Evolutionary conservation across 2,888 invertebrate genomes (phyloP), one percentile per base, ranked within the genome.

Genomic region (Ochropleura leucogaster): DNA sequence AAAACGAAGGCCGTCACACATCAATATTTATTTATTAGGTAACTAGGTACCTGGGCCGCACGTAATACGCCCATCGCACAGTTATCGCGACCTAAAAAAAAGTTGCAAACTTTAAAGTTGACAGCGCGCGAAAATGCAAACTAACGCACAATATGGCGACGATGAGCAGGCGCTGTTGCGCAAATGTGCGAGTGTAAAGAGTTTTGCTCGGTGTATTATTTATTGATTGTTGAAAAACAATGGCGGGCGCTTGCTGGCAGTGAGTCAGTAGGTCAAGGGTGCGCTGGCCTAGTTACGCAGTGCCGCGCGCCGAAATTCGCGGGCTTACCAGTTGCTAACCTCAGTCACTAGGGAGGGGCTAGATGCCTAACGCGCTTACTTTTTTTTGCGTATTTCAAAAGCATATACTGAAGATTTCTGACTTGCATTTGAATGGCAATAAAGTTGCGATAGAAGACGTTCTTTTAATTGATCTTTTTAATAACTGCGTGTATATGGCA

Each of bases 191-290:
- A 93, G 88, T 90, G 93, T 92, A 92, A 92, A 91, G 91, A 94
- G 93, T 94, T 94, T 94, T 92, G 92, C 93, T 91, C 92, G 89
- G 93, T 93, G 94, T 95, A 95, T 95, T 96, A 95, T 95, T 95
- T 96, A 96, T 96, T 96, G 96, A 96, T 96, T 95, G 96, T 96
- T 95, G 94, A 94, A 95, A 95, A 95, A 96, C 96, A 96, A 96
- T 96, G 95, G 95, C 94, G 93, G 92, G 93, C 93, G 93, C 92
- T 92, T 90, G 93, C 94, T 93, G 95, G 93, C 95, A 96, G 94
- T 96, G 93, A 96, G 96, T 95, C 96, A 96, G 96, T 96, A 92
- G 94, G 96, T 95, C 96, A 96, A 96, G 96, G 96, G 93, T 93
- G 93, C 92, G 90, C 92, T 92, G 95, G 90, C 96, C 96, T 94